These are phyloP conservation scores for Sanderia malayensis DNA, from an alignment of 30 jellyfish, hydroid and myxozoan genomes.

Conservation along the genomic window DNA sequence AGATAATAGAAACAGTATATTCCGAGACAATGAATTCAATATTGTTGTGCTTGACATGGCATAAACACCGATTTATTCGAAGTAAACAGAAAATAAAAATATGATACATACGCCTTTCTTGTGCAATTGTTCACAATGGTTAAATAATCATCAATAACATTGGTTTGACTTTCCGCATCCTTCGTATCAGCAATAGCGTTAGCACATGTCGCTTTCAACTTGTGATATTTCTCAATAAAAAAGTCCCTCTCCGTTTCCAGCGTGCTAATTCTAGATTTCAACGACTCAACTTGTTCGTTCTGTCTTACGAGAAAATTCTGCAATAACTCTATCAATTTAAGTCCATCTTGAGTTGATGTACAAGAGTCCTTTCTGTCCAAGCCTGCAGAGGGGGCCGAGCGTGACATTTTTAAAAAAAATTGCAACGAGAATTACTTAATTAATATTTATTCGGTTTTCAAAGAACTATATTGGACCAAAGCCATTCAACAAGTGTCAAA, in stretches of 20 bases:
- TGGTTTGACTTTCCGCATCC: conserved; percentile 4
- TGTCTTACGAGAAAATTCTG: conserved; percentile 70
- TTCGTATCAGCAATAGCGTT: not conserved
- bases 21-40: no score
- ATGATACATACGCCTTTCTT: not conserved
- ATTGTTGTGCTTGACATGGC: not conserved
- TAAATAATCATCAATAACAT: no score
- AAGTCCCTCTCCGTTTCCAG: conserved; percentile 59
- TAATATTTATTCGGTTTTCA: not conserved
- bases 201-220: not conserved
- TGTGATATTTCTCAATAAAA: conserved; percentile 11
- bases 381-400: conserved; percentile 45
- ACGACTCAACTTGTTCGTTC: conserved; percentile 56
- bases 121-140: no score
- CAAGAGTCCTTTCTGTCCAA: conserved; percentile 67
- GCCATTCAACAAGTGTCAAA: not conserved
- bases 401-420: conserved; percentile 31
- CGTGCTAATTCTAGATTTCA: conserved; percentile 21
- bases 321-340: conserved; percentile 53
- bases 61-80: not conserved
- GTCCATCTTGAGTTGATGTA: conserved; percentile 80
- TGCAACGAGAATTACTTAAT: not conserved
- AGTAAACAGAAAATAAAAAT: not conserved
- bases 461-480: not conserved
- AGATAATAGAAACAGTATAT: no score